Conservation (phyloP, 2,888 invertebrate genomes). For the Matsumyia berberina region DNA sequence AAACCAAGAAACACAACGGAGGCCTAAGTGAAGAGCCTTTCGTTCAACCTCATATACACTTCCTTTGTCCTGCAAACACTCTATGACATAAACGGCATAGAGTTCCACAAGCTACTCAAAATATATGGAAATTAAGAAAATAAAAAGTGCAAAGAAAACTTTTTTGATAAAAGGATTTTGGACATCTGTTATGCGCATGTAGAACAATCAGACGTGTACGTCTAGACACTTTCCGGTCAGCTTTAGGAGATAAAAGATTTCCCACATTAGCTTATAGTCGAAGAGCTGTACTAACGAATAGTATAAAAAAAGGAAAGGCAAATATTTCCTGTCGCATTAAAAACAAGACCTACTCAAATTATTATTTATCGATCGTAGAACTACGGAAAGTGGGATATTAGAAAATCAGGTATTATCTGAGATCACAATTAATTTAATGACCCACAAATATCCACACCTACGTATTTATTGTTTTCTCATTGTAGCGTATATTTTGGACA, state of each 20-base stretch:
- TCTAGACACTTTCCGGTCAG: conserved; percentile 32
- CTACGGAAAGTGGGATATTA: conserved; percentile 26
- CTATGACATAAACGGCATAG: too few relatives aligned
- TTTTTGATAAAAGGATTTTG: too few relatives aligned
- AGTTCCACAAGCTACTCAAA: too few relatives aligned
- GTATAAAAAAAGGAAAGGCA: conserved; percentile 20
- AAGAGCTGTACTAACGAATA: conserved; percentile 3
- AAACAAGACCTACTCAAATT: conserved; percentile 45
- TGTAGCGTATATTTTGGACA: conserved; percentile 37
- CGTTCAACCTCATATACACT: too few relatives aligned
- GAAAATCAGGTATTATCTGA: conserved; percentile 41
- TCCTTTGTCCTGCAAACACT: too few relatives aligned
- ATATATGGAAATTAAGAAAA: too few relatives aligned
- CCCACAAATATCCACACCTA: conserved; percentile 49
- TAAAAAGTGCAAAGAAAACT: too few relatives aligned
- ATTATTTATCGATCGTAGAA: conserved; percentile 50
- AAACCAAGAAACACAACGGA: too few relatives aligned
- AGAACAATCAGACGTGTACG: neutral
- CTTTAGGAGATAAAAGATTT: conserved; percentile 4
- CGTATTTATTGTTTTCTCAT: conserved; percentile 45
- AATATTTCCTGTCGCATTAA: conserved; percentile 41
- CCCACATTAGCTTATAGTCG: conserved; percentile 3
- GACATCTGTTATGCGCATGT: neutral
- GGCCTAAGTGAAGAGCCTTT: too few relatives aligned
- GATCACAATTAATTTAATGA: conserved; percentile 59